Percentiles rank a stretch among this genome's conserved stretches.
These are phyloP conservation scores for Luidia sarsii DNA, from an alignment of 53 echinoderm and acorn worm species.

Conservation along the genomic window DNA sequence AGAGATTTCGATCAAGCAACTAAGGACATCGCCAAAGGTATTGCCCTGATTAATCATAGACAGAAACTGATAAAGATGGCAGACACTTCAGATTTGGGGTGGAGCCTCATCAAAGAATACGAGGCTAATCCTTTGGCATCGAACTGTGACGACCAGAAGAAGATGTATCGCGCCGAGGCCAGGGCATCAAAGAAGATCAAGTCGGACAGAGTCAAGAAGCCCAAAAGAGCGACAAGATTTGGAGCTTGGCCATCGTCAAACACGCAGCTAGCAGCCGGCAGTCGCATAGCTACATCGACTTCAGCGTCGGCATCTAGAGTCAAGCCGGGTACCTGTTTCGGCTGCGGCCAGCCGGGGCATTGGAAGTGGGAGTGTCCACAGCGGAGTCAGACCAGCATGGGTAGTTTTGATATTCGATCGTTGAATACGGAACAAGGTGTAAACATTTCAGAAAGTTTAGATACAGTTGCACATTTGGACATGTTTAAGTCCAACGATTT, in stretches of 20 bases:
- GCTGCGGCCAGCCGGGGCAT: constrained; percentile 9
- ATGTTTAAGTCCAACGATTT: too few relatives aligned
- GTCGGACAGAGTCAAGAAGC: background rate
- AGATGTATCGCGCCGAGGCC: constrained; percentile 12
- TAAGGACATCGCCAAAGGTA: constrained; percentile 14
- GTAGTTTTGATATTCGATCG: background rate
- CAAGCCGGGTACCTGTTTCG: constrained; percentile 6
- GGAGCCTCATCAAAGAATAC: constrained; percentile 7
- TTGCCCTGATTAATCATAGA: background rate
- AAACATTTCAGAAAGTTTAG: background rate
- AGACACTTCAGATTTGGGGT: background rate
- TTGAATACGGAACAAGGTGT: background rate
- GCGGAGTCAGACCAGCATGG: background rate
- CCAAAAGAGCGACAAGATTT: background rate
- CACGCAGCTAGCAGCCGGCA: background rate
- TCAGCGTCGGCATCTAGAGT: background rate
- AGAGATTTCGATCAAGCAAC: background rate
- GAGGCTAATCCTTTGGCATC: constrained; percentile 15
- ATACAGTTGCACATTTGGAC: too few relatives aligned
- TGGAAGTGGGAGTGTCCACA: constrained; percentile 6
- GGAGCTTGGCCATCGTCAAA: background rate
- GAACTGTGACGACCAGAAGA: constrained; percentile 22
- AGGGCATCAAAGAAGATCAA: constrained; percentile 11
- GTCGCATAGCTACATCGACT: too few relatives aligned
- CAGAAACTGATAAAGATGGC: constrained; percentile 23